Evolutionary conservation across 2,113 vertebrate species (phyloP).

Genomic region (Bagarius yarrelli): DNA sequence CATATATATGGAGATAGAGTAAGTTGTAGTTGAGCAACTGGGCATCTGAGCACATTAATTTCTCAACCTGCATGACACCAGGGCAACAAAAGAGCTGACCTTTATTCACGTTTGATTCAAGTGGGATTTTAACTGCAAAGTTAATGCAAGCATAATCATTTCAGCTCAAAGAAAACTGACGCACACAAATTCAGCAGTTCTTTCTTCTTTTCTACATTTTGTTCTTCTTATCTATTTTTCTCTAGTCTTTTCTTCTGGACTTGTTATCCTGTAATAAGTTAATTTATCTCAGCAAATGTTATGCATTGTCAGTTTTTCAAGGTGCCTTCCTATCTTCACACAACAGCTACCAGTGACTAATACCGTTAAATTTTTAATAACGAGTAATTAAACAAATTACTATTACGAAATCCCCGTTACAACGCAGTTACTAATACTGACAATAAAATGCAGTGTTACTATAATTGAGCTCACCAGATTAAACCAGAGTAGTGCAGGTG

Average conservation of each 20-base stretch:
- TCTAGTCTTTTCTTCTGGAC: not conserved
- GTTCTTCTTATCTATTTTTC: not conserved
- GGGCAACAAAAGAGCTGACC: not conserved
- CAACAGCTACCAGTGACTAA: too few relatives aligned
- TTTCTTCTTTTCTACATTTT: conserved; percentile 34
- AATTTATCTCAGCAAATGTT: too few relatives aligned
- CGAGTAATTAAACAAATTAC: too few relatives aligned
- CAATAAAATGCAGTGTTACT: too few relatives aligned
- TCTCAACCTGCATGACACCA: conserved; percentile 20
- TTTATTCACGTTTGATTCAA: conserved; percentile 2
- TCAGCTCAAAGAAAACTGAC: conserved; percentile 1
- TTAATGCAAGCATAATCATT: conserved; percentile 8
- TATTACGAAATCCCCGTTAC: too few relatives aligned
- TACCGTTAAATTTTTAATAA: too few relatives aligned
- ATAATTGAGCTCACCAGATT: too few relatives aligned
- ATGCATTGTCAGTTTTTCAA: too few relatives aligned
- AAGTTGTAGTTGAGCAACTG: conserved; percentile 41
- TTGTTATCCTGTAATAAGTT: not conserved
- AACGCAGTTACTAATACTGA: too few relatives aligned
- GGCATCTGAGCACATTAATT: conserved; percentile 24
- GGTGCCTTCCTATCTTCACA: too few relatives aligned
- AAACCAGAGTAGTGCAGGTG: too few relatives aligned
- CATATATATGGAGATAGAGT: conserved; percentile 26
- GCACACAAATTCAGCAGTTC: not conserved
- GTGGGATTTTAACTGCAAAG: conserved; percentile 13